Percentiles rank a stretch among this genome's conserved stretches.
Evolutionary conservation across 1,140 invertebrate genomes (phyloP).

Genomic region (Hylaeus anthracinus): DNA sequence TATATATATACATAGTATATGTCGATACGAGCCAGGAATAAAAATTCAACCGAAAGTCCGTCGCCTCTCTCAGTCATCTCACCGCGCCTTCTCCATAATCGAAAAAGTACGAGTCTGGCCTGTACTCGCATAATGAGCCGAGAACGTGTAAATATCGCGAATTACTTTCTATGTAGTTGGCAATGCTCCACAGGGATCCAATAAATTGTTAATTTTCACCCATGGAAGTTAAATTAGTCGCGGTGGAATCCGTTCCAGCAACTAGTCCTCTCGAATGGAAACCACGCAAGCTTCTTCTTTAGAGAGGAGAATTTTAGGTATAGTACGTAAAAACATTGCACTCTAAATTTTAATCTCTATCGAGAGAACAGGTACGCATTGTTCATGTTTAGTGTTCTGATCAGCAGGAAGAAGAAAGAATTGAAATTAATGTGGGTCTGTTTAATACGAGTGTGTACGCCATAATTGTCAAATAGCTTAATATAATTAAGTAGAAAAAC

Average conservation of each 20-base stretch:
- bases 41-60: slow-evolving; percentile 27
- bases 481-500: no score
- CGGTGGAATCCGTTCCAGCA: neutral
- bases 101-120: neutral
- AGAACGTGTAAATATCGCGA: slow-evolving; percentile 44
- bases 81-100: slow-evolving; percentile 6
- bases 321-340: no score
- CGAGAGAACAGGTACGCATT: no score
- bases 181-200: slow-evolving; percentile 29
- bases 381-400: no score
- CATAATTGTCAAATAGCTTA: no score
- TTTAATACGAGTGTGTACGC: no score
- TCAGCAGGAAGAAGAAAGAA: no score
- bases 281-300: neutral
- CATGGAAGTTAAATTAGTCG: slow-evolving; percentile 35
- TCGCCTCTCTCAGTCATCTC: no score
- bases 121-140: slow-evolving; percentile 38
- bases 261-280: neutral
- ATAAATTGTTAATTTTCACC: slow-evolving; percentile 28
- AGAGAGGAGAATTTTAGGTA: neutral
- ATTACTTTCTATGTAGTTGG: slow-evolving; percentile 35
- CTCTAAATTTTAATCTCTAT: no score
- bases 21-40: slow-evolving; percentile 41
- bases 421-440: no score
- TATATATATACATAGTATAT: neutral